These are phyloP conservation scores for Hypselothyrea guttata DNA, from an alignment of 2,888 invertebrate species.

Conservation along the genomic window DNA sequence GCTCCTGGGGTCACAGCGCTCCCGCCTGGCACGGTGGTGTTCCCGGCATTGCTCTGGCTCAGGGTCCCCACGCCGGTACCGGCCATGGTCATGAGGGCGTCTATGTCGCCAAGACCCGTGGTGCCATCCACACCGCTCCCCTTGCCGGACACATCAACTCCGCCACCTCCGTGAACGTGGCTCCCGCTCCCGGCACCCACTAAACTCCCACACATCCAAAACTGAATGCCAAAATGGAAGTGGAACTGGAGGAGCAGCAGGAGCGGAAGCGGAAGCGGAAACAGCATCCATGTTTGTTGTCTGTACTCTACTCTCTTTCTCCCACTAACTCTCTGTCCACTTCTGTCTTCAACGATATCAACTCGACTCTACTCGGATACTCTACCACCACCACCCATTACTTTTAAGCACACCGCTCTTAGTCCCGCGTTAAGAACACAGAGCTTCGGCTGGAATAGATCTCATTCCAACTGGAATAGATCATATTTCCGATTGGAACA, in stretches of 20 bases:
- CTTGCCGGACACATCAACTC: constrained; percentile 81
- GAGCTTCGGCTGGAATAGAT: too few species aligned
- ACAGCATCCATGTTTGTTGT: constrained; percentile 35
- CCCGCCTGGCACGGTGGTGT: constrained; percentile 81
- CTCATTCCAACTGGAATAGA: background rate
- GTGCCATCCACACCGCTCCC: constrained; percentile 81
- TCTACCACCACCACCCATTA: constrained; percentile 56
- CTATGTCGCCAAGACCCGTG: constrained; percentile 81
- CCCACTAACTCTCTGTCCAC: constrained; percentile 29
- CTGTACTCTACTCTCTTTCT: constrained; percentile 13
- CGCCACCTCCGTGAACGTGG: constrained; percentile 80
- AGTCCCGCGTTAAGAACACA: constrained; percentile 53
- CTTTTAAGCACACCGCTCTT: constrained; percentile 70
- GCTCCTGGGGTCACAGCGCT: constrained; percentile 66
- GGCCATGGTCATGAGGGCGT: constrained; percentile 80
- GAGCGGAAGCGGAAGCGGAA: constrained; percentile 5
- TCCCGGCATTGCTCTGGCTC: constrained; percentile 80
- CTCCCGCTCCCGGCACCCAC: constrained; percentile 80
- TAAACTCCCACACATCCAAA: constrained; percentile 44
- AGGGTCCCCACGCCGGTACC: constrained; percentile 72
- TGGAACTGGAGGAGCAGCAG: constrained; percentile 26
- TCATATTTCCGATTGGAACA: constrained; percentile 3
- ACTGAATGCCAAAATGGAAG: constrained; percentile 55
- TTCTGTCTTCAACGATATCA: constrained; percentile 50
- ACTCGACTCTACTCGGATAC: constrained; percentile 63